Evolutionary conservation across 1,140 invertebrate genomes (phyloP).

Genomic region (Leptoteleia sp.): DNA sequence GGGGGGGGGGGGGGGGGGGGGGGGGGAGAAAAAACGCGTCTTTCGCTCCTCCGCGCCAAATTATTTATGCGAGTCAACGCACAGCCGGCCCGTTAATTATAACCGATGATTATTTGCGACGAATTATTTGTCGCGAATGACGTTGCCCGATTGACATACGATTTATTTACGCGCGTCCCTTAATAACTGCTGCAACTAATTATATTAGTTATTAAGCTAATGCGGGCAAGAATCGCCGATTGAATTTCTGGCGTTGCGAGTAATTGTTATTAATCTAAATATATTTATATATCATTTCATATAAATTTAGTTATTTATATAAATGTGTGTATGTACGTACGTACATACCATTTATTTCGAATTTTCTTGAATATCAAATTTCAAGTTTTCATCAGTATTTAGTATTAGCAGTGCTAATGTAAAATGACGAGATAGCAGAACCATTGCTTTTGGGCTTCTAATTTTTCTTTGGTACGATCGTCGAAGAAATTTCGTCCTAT

Average conservation of each 20-base stretch:
- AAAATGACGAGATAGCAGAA: too few species aligned
- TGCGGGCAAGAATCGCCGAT: conserved; percentile 11
- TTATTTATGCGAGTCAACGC: conserved; percentile 26
- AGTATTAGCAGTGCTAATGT: too few species aligned
- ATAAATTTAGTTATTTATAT: too few species aligned
- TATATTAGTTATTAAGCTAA: conserved; percentile 30
- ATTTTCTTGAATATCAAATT: not conserved
- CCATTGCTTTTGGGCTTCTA: too few species aligned
- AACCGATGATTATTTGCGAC: conserved; percentile 30
- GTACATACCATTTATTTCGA: too few species aligned
- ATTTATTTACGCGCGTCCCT: conserved; percentile 38
- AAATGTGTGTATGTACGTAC: too few species aligned
- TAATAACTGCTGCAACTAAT: conserved; percentile 34
- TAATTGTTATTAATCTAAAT: conserved; percentile 35
- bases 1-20: too few species aligned
- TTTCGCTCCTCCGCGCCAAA: too few species aligned
- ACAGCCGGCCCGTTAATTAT: conserved; percentile 20
- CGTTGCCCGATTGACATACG: conserved; percentile 47
- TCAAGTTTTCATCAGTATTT: conserved; percentile 7
- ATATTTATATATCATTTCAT: conserved; percentile 1
- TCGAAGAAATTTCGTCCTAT: conserved; percentile 18
- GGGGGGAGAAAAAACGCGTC: too few species aligned
- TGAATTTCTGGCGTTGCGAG: conserved; percentile 26
- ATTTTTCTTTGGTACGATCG: not conserved
- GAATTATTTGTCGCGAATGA: conserved; percentile 32